These are phyloP conservation scores for Chaetops frenatus DNA, from an alignment of 2,113 vertebrate species.

Conservation along the genomic window DNA sequence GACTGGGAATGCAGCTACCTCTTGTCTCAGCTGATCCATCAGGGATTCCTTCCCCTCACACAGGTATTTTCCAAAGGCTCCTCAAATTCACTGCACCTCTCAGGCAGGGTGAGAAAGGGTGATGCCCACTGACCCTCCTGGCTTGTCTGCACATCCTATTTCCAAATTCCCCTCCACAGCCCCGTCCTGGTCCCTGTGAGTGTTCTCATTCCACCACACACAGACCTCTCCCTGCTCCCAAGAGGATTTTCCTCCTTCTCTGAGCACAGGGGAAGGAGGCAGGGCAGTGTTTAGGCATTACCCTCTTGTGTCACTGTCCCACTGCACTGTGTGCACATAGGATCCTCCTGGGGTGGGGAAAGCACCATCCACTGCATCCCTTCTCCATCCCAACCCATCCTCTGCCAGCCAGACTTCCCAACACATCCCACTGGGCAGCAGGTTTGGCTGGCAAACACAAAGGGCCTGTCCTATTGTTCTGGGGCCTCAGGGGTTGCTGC, in stretches of 20 bases:
- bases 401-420: not conserved
- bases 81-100: not conserved
- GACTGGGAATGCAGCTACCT: not conserved
- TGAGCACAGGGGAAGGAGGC: not conserved
- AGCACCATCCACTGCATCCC: not conserved
- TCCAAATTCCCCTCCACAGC: not conserved
- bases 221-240: not conserved
- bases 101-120: not conserved
- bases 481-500: not conserved
- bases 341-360: not conserved
- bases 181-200: rapidly evolving
- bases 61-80: rapidly evolving
- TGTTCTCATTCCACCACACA: not conserved
- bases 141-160: not conserved
- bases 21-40: not conserved
- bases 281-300: not conserved
- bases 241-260: not conserved
- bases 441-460: not conserved
- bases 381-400: too few relatives aligned
- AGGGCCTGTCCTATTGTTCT: not conserved
- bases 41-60: not conserved
- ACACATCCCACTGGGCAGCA: not conserved
- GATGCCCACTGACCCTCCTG: not conserved
- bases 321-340: not conserved
- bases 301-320: not conserved